Percentiles rank a stretch among this genome's conserved stretches.
phyloP scores from a whole-genome alignment of 2,797 vertebrate species.

The Eleutherodactylus coqui region DNA sequence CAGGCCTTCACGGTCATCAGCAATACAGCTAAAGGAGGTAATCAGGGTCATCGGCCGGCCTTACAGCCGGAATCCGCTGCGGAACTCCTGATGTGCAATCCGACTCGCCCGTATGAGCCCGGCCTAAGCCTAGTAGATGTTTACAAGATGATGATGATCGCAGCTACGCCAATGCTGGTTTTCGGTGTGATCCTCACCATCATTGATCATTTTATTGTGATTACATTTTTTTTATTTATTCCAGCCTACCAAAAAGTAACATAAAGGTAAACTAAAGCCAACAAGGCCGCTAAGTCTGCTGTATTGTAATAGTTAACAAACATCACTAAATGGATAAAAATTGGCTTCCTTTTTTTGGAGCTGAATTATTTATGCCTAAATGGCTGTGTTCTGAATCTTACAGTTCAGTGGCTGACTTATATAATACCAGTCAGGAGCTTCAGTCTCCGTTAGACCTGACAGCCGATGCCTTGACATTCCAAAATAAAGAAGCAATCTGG shows the following conservation, averaged over 20 bases:
- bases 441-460: constrained; percentile 54
- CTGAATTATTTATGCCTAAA: constrained; percentile 48
- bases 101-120: no score
- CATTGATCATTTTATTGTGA: neutral
- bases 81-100: no score
- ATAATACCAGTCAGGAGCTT: constrained; percentile 36
- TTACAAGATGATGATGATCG: neutral
- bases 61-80: no score
- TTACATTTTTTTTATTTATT: neutral
- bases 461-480: constrained; percentile 50
- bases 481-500: constrained; percentile 47
- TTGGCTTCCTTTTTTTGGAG: constrained; percentile 19
- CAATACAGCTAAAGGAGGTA: no score
- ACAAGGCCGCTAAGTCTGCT: constrained; percentile 50
- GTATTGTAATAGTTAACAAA: constrained; percentile 57
- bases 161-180: neutral
- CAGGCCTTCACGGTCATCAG: no score
- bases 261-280: neutral
- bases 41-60: no score
- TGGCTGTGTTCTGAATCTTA: constrained; percentile 38
- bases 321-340: constrained; percentile 50
- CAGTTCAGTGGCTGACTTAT: constrained; percentile 57
- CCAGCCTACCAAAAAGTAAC: neutral
- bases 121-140: neutral
- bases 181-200: neutral